phyloP scores from a whole-genome alignment of 2,888 invertebrate genomes.

The Pandemis heparana region DNA sequence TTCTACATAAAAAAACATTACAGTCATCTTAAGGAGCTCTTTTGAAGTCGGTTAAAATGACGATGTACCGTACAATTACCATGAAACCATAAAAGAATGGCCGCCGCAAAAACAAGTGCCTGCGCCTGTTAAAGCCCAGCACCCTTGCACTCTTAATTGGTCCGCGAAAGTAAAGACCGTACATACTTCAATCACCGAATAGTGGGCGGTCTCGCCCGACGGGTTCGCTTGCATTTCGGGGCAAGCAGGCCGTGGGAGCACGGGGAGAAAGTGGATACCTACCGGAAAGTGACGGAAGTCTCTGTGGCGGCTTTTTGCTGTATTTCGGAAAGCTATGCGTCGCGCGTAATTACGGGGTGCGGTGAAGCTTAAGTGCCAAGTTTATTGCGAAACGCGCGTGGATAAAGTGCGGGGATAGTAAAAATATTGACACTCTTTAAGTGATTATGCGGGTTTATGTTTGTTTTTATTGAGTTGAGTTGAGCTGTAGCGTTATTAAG shows the following conservation, averaged over 20 bases:
- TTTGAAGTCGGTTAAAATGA: not conserved
- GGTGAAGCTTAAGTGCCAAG: constrained; percentile 48
- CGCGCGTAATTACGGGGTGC: constrained; percentile 69
- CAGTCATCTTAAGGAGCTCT: too few species aligned
- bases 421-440: constrained; percentile 27
- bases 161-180: constrained; percentile 46
- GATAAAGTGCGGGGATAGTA: constrained; percentile 16
- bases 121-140: constrained; percentile 33
- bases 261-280: constrained; percentile 73
- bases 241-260: constrained; percentile 79
- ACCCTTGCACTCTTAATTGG: constrained; percentile 45
- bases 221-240: constrained; percentile 61
- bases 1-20: too few species aligned
- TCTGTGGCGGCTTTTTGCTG: constrained; percentile 70
- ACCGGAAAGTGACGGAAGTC: constrained; percentile 68
- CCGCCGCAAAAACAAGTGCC: constrained; percentile 29
- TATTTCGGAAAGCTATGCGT: constrained; percentile 57
- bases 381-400: constrained; percentile 52
- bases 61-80: not conserved
- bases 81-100: constrained; percentile 10
- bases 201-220: constrained; percentile 80
- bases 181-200: constrained; percentile 76
- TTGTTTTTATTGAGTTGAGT: not conserved
- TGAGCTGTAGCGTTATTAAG: too few species aligned
- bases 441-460: constrained; percentile 11